Conservation (phyloP, 2,113 vertebrate genomes). For the Ophthalmolycus amberensis region DNA sequence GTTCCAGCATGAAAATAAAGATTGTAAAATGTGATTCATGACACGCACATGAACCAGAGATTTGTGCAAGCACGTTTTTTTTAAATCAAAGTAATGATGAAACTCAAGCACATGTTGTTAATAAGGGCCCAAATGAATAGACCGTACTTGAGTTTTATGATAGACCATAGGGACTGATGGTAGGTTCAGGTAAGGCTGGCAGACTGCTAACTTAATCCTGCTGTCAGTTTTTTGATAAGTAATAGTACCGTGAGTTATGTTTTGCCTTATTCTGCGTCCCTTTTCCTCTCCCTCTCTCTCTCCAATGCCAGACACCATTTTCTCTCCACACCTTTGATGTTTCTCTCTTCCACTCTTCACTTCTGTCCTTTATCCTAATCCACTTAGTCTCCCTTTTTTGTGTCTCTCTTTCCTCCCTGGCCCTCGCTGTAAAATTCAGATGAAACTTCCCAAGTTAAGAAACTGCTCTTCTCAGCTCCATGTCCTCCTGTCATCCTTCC, state of each 20-base stretch:
- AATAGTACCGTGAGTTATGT: constrained; percentile 53
- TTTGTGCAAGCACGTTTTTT: neutral
- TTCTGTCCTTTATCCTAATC: constrained; percentile 74
- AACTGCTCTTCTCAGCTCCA: constrained; percentile 8
- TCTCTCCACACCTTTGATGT: constrained; percentile 72
- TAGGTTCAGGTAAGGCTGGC: constrained; percentile 52
- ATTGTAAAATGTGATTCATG: constrained; percentile 43
- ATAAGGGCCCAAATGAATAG: constrained; percentile 10
- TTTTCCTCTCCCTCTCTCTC: constrained; percentile 31
- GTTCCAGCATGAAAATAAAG: constrained; percentile 33
- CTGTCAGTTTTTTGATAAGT: constrained; percentile 70
- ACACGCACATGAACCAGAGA: constrained; percentile 2
- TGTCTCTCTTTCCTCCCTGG: constrained; percentile 48
- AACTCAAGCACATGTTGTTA: constrained; percentile 26
- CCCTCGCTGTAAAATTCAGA: constrained; percentile 46
- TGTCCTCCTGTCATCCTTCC: constrained; percentile 7
- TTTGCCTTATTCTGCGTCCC: constrained; percentile 40
- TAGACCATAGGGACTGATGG: constrained; percentile 41
- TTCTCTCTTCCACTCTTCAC: constrained; percentile 59
- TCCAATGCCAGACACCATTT: constrained; percentile 54
- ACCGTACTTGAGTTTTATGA: constrained; percentile 27
- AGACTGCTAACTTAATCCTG: constrained; percentile 59
- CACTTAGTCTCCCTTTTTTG: constrained; percentile 63
- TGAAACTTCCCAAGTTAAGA: constrained; percentile 55
- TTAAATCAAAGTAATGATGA: constrained; percentile 52